Conservation (phyloP, 2,888 invertebrate genomes). For the Drosophila niveifrons region DNA sequence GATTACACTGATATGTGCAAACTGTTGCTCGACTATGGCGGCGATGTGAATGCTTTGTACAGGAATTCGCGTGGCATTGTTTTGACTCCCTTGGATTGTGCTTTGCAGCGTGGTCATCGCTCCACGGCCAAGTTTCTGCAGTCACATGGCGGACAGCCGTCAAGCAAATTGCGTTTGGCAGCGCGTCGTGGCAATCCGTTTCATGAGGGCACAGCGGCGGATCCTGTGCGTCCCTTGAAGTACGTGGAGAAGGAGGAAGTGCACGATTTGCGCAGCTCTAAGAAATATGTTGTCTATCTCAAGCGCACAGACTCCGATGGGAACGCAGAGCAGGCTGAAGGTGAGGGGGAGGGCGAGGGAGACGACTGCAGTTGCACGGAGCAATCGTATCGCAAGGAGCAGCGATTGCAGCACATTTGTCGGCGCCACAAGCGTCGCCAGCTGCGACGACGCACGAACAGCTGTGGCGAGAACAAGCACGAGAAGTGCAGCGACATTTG, state of each 20-base stretch:
- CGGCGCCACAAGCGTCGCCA: conserved; percentile 79
- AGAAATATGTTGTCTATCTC: conserved; percentile 83
- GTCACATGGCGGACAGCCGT: conserved; percentile 94
- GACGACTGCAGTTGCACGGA: conserved; percentile 82
- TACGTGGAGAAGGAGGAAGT: conserved; percentile 84
- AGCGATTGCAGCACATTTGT: conserved; percentile 80
- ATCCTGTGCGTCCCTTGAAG: conserved; percentile 83
- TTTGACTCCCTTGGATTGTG: conserved; percentile 96
- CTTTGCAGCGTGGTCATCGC: conserved; percentile 93
- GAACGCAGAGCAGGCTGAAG: conserved; percentile 29
- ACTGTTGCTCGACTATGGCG: conserved; percentile 92
- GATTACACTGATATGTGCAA: conserved; percentile 98
- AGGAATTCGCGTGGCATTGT: conserved; percentile 93
- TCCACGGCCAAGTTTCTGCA: conserved; percentile 97
- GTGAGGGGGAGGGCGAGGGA: conserved; percentile 28
- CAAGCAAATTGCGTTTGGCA: conserved; percentile 87
- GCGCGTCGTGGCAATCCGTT: conserved; percentile 84
- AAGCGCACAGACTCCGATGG: conserved; percentile 83
- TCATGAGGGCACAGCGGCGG: conserved; percentile 76
- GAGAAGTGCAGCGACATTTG: conserved; percentile 82
- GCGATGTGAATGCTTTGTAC: conserved; percentile 93
- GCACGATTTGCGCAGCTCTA: conserved; percentile 81
- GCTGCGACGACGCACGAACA: conserved; percentile 83
- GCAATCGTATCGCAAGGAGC: conserved; percentile 81
- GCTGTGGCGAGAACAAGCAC: conserved; percentile 83